phyloP scores from a whole-genome alignment of 2,888 invertebrate species.

The Ichneumon xanthorius region DNA sequence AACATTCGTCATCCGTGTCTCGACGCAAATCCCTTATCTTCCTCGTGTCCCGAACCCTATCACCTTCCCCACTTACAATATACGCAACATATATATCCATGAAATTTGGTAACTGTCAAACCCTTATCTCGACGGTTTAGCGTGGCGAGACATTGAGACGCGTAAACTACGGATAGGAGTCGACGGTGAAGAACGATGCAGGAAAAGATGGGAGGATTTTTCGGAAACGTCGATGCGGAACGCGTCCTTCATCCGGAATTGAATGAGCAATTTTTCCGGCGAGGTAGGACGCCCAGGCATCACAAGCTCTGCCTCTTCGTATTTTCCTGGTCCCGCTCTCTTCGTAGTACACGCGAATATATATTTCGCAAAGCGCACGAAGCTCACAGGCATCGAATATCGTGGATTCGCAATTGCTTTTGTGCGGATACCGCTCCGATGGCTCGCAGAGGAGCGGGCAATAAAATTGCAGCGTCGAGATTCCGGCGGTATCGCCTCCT shows the following conservation, averaged over 20 bases:
- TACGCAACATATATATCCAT: not conserved
- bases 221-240: conserved; percentile 38
- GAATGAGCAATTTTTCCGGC: conserved; percentile 52
- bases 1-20: conserved; percentile 6
- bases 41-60: not conserved
- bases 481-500: conserved; percentile 61
- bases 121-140: conserved; percentile 7
- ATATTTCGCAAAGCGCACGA: conserved; percentile 33
- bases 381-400: conserved; percentile 50
- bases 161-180: conserved; percentile 2
- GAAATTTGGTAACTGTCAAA: conserved; percentile 19
- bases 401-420: conserved; percentile 62
- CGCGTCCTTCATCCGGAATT: conserved; percentile 37
- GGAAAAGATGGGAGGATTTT: conserved; percentile 10
- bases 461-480: conserved; percentile 63
- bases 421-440: conserved; percentile 60
- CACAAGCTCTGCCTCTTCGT: conserved; percentile 17
- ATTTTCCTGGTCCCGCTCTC: conserved; percentile 27
- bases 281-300: not conserved
- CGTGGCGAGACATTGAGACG: conserved; percentile 20
- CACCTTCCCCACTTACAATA: not conserved
- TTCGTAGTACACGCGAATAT: conserved; percentile 45
- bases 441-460: conserved; percentile 48
- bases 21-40: not conserved
- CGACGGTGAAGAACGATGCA: not conserved